Conservation (phyloP, 2,113 vertebrate species). For the Pteropus alecto region DNA sequence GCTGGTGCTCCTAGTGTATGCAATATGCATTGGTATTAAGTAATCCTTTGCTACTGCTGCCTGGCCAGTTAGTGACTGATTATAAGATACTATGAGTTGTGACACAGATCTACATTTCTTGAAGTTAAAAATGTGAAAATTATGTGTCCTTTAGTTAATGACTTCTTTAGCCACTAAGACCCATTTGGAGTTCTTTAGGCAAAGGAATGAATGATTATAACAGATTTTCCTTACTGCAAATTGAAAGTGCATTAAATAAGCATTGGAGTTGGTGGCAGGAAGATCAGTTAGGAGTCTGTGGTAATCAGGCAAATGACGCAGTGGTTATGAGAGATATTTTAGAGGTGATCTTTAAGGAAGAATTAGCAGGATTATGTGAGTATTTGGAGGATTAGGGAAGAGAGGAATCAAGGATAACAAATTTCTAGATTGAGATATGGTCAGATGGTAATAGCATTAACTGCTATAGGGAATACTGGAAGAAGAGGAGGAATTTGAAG, state of each 20-base stretch:
- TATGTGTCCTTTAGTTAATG: background rate
- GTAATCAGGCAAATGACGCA: background rate
- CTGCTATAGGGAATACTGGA: background rate
- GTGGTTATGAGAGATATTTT: background rate
- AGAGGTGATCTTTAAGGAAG: background rate
- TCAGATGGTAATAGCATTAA: background rate
- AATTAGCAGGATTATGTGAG: background rate
- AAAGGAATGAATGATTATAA: background rate
- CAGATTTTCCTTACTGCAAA: background rate
- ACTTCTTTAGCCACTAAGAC: background rate
- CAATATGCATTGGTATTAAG: background rate
- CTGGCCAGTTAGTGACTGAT: background rate
- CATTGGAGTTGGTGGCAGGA: background rate
- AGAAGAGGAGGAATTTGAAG: background rate
- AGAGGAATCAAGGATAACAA: background rate
- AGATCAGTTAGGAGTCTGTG: background rate
- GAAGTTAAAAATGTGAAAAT: background rate
- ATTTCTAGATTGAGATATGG: background rate
- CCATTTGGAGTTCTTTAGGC: background rate
- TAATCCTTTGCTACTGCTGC: background rate
- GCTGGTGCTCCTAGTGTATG: background rate
- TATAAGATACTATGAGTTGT: background rate
- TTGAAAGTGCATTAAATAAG: background rate
- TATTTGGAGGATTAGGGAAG: background rate
- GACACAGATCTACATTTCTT: background rate